Evolutionary conservation across 2,797 vertebrate species (phyloP), one percentile per base, ranked within the genome.

Genomic region (Mico argentatus): DNA sequence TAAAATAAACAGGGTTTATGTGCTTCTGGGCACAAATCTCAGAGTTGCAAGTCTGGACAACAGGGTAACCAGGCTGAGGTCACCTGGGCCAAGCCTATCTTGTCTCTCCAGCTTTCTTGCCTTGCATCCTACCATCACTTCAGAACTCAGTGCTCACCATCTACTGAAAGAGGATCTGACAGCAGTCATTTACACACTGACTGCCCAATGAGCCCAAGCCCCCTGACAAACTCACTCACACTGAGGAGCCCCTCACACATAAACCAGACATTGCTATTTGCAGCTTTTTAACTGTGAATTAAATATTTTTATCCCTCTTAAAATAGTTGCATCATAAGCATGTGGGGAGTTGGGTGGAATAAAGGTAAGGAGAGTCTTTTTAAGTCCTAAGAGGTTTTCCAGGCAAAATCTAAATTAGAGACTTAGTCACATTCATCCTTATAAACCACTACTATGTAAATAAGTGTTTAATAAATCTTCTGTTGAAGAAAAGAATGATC

Each of bases 1-100:
- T 27, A 92, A 89, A 85, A 93, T 52, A 88, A 73, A 57, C 26
- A 95, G 50, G 41, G 41, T 46, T 84, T 44, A 79, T 36, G 36
- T 91, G 27, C 88, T 76, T 91, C 81, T 73, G 57, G 48, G 48
- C 46, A 93, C 84, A 87, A 72, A n/a, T 75, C 61, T 87, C 70
- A 85, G 11, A 57, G 50, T 50, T 76, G 96, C 64, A 88, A 91
- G 48, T 90, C 76, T 84, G 22, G 57, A 94, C 88, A 94, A 44
- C 33, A 67, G 17, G 27, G 36, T 64, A 90, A 87, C 8, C 12
- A 55, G 36, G 26, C 67, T 46, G 11, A 76, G 5, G 39, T 84
- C 20, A 84, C 15, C 2, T 88, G 27, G 17, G 26, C 72, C 39
- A 64, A 70, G 48, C 14, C 67, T 17, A 33, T 70, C 52, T 61